phyloP scores from a whole-genome alignment of 2,797 vertebrate species.

The Poecilia gillii region DNA sequence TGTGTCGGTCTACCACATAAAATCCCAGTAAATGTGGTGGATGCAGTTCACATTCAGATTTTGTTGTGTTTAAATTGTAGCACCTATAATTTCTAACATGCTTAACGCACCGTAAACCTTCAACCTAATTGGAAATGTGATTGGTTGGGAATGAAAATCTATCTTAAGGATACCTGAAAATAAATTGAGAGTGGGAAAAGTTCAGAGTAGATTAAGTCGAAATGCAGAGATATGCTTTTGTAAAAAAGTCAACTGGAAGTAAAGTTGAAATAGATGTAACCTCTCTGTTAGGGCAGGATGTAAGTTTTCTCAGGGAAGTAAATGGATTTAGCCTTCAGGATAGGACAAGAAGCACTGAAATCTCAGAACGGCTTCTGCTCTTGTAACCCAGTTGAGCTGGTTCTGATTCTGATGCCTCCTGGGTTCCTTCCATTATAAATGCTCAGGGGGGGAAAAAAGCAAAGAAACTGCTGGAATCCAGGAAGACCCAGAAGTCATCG shows the following conservation, averaged over 20 bases:
- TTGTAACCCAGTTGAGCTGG: slow-evolving; percentile 1
- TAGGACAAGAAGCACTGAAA: not conserved
- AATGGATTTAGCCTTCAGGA: not conserved
- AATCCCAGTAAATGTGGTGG: not conserved
- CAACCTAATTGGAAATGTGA: not conserved
- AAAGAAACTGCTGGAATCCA: not conserved
- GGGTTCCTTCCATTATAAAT: not conserved
- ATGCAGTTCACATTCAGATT: not conserved
- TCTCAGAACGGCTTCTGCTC: not conserved
- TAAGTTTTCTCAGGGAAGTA: not conserved
- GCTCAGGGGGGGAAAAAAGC: not conserved
- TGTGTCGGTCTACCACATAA: not conserved
- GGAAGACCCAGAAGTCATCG: not conserved
- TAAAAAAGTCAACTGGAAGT: not conserved
- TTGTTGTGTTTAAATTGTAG: not conserved
- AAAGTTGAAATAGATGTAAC: not conserved
- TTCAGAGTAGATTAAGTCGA: not conserved
- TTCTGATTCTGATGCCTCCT: slow-evolving; percentile 4
- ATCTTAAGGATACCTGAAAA: not conserved
- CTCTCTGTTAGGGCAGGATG: not conserved
- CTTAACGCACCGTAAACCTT: not conserved
- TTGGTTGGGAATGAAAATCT: not conserved
- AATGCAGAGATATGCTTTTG: slow-evolving; percentile 1
- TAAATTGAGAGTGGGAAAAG: not conserved
- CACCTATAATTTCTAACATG: not conserved